Percentiles rank a stretch among this genome's conserved stretches.
phyloP scores from a whole-genome alignment of 2,888 invertebrate genomes.

The Smittia sp. region DNA sequence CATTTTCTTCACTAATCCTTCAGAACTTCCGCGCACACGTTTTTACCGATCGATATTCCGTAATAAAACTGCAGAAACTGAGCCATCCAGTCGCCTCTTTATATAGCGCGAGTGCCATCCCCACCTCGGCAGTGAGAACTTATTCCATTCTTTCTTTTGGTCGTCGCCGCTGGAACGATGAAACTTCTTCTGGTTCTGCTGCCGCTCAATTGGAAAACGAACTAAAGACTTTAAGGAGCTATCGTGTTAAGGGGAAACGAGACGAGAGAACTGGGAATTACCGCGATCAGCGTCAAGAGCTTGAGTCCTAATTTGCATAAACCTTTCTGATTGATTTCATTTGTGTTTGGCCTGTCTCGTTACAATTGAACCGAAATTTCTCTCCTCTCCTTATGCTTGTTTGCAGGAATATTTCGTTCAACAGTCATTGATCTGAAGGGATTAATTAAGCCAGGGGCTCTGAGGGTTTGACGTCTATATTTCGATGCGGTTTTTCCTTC shows the following conservation, averaged over 20 bases:
- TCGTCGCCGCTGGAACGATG: not conserved
- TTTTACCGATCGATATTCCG: constrained; percentile 17
- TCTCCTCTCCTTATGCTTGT: not conserved
- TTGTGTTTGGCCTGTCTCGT: not conserved
- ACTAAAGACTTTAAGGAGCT: not conserved
- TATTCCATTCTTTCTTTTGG: constrained; percentile 15
- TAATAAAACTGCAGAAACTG: constrained; percentile 4
- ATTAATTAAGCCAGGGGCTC: not conserved
- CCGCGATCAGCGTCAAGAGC: not conserved
- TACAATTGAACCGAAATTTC: not conserved
- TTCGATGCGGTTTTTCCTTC: too few species aligned
- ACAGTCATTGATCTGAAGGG: too few species aligned
- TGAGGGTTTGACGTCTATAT: too few species aligned
- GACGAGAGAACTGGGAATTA: constrained; percentile 1
- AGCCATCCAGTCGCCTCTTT: constrained; percentile 4
- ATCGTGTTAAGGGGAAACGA: not conserved
- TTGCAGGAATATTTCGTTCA: too few species aligned
- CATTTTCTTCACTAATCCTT: constrained; percentile 20
- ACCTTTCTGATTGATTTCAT: constrained; percentile 13
- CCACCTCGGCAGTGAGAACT: not conserved
- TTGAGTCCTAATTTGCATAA: constrained; percentile 28
- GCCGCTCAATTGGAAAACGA: constrained; percentile 6
- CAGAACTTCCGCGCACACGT: not conserved
- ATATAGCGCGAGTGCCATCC: not conserved
- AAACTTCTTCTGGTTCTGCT: not conserved